Percentiles rank a stretch among this genome's conserved stretches.
Evolutionary conservation across 2,888 invertebrate species (phyloP).

Genomic region (Agriotes lineatus): DNA sequence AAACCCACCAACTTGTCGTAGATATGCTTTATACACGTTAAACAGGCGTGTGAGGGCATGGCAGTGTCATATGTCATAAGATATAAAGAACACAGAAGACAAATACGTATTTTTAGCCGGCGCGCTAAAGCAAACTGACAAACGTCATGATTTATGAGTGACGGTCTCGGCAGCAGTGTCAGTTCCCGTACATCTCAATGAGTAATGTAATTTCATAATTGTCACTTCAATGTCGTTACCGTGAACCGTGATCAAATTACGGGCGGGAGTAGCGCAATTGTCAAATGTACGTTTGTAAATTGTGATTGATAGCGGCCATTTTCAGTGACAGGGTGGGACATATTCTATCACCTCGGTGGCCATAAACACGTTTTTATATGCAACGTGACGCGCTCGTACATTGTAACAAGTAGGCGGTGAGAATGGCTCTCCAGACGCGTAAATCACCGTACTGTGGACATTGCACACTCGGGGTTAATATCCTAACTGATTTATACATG

Average conservation of each 20-base stretch:
- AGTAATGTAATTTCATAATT: conserved; percentile 66
- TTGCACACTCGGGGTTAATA: conserved; percentile 66
- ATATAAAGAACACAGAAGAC: conserved; percentile 60
- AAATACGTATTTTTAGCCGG: conserved; percentile 61
- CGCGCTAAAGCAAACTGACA: conserved; percentile 59
- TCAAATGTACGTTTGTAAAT: conserved; percentile 58
- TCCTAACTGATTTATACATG: conserved; percentile 62
- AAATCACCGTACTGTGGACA: conserved; percentile 64
- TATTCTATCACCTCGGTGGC: conserved; percentile 62
- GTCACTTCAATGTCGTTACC: conserved; percentile 63
- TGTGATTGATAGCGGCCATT: conserved; percentile 64
- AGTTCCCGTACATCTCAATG: conserved; percentile 63
- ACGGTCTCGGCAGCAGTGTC: conserved; percentile 58
- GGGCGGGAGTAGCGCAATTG: conserved; percentile 52
- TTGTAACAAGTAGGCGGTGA: conserved; percentile 63
- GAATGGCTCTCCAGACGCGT: conserved; percentile 64
- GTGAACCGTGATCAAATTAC: conserved; percentile 60
- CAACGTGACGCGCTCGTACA: conserved; percentile 61
- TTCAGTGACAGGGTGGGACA: conserved; percentile 61
- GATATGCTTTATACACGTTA: conserved; percentile 32
- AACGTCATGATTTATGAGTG: conserved; percentile 63
- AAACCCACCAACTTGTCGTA: conserved; percentile 29
- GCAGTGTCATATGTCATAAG: conserved; percentile 59
- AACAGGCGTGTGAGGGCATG: conserved; percentile 40
- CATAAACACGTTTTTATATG: conserved; percentile 65